Base-by-base conservation (phyloP, 2,797 vertebrate genomes). In the Dallia pectoralis region DNA sequence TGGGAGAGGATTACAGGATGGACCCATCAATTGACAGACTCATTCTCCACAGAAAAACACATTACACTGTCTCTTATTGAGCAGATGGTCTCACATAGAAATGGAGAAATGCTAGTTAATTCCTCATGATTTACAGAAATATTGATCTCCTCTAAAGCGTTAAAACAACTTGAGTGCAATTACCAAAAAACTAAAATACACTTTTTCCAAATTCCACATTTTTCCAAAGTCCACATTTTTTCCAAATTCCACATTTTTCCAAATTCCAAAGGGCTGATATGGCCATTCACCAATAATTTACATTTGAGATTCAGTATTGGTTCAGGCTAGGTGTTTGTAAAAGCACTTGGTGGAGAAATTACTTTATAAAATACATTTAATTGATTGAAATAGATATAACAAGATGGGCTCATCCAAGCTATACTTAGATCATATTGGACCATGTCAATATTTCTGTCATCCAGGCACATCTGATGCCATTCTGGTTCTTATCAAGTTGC, bases 81-180 rank as follows among this genome's bases (percentile, higher is more conserved):
- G 44, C 47, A 69, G 73, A 69, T 69, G 73, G 70, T 32, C 27
- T 72, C 53, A 33, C 53, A 22, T 27, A 36, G 71, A 8, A 61
- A 59, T 70, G 47, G 56, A 70, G 48, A 73, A 53, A 65, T 77
- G 69, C 66, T 74, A 73, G 72, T 82, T 72, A 78, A 69, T 79
- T 78, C 74, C 64, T 12, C 11, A 56, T 75, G 74, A 78, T 82
- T 79, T 85, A 81, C 84, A 84, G 80, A 75, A 76, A 81, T 83
- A 82, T 83, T 76, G 79, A 87, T 81, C 79, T 71, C 65, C 74
- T 78, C 78, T 73, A 74, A 74, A 74, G 48, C 51, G 44, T 40
- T 53, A 65, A 77, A 69, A 65, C 32, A n/a, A 25, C 73, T 44
- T 49, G 53, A 69, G 74, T 76, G 78, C 80, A 82, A 80, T 88